Base-by-base conservation (phyloP, 2,797 vertebrate species). In the Hydrolagus colliei region DNA sequence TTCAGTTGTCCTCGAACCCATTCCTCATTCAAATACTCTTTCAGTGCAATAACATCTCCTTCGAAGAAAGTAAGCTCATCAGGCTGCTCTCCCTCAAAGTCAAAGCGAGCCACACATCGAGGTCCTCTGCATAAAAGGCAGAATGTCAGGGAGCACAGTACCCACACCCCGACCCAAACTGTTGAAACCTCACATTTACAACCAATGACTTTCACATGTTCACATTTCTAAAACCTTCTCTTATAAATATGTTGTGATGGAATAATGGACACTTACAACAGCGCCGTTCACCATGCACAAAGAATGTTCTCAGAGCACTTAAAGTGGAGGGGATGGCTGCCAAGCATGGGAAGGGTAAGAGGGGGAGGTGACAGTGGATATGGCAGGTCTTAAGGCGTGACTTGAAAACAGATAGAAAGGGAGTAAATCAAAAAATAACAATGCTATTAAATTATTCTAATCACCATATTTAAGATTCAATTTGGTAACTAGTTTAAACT, bases 11-110 rank as follows among this genome's bases (percentile, higher is more conserved):
- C 97, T 88, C 91, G 93, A 63, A 94, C 97, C 98, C 98, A 99
- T 1, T 99, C 98, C 85, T 97, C 92, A 86, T 94, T 96, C 77
- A 96, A 27, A 20, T 95, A 97, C 88, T 94, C 95, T 87, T 93
- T 95, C 86, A 99, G 94, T 90, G 90, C 85, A 91, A 99, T 97
- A 86, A 94, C 92, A 73, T 99, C 96, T 62, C 97, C 97, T 91
- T 98, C 97, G 4, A 89, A 93, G 93, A 99, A 99, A 35, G 95
- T 93, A 88, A 99, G 92, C 90, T 99, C 98, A 13, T 97, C 94
- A 16, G 91, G 92, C 88, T 95, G 93, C 89, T 98, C 96, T 35
- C 95, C 95, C 11, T 97, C 96, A 63, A 96, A 99, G 88, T 98
- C 96, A 87, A 97, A 99, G 86, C 94, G 95, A 6, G 97, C 96